Evolutionary conservation across 2,888 invertebrate species (phyloP).

Genomic region (Ectemnius lituratus): DNA sequence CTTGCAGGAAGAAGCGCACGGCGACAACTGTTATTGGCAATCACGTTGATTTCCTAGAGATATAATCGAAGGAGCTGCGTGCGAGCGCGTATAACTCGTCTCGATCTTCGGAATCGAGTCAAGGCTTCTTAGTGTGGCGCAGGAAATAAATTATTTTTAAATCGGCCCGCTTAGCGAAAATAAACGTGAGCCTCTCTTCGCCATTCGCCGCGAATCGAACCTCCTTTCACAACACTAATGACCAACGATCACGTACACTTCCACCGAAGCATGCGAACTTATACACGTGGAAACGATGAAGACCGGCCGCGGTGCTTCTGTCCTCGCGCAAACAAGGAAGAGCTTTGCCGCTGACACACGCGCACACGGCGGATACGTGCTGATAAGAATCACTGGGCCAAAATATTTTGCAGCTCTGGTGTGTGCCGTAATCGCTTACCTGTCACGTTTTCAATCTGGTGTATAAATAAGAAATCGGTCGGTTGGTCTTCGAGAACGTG

Average conservation of each 20-base stretch:
- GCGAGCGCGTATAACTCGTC: neutral
- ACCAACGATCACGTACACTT: too few relatives aligned
- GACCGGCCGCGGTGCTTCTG: too few relatives aligned
- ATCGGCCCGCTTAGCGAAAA: conserved; percentile 37
- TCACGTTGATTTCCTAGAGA: conserved; percentile 21
- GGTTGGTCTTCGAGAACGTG: neutral
- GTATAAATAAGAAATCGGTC: conserved; percentile 2
- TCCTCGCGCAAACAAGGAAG: conserved; percentile 6
- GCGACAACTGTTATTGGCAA: conserved; percentile 35
- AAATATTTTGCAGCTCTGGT: neutral
- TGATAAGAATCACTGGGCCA: conserved; percentile 2
- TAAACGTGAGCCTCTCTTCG: conserved; percentile 33
- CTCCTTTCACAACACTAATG: conserved; percentile 30
- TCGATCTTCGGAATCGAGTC: conserved; percentile 49
- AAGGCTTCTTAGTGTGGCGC: conserved; percentile 33
- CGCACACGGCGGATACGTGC: neutral
- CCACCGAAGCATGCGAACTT: too few relatives aligned
- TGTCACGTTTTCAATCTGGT: conserved; percentile 2
- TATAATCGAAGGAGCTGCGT: conserved; percentile 13
- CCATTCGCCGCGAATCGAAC: conserved; percentile 21
- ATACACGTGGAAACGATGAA: too few relatives aligned
- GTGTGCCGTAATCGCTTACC: neutral
- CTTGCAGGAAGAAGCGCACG: conserved; percentile 1
- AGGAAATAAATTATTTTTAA: conserved; percentile 49
- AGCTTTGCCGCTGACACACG: neutral